Conservation (phyloP, 1,140 invertebrate genomes). For the Drosophila micromelanica region DNA sequence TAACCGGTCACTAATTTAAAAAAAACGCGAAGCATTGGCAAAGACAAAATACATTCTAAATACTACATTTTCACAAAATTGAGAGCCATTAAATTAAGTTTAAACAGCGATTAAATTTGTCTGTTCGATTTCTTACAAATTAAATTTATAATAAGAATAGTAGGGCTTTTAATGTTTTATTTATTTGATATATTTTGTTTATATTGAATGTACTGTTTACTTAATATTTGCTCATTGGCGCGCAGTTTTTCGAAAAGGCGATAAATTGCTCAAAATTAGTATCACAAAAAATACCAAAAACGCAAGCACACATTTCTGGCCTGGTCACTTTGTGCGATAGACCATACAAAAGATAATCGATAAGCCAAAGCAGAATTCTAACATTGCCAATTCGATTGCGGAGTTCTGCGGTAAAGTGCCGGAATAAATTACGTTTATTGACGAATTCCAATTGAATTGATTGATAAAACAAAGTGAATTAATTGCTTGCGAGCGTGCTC, state of each 20-base stretch:
- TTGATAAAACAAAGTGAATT: constrained; percentile 3
- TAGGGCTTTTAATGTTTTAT: too few species aligned
- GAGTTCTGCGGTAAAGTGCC: constrained; percentile 47
- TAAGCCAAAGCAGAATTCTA: constrained; percentile 16
- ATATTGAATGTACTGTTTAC: too few species aligned
- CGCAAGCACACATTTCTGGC: background rate
- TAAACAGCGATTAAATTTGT: too few species aligned
- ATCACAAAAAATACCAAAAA: constrained; percentile 2
- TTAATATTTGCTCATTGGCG: too few species aligned
- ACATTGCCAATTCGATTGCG: constrained; percentile 43
- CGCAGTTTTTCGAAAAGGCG: background rate
- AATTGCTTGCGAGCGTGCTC: constrained; percentile 6
- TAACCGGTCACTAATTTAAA: background rate
- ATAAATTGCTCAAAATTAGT: background rate
- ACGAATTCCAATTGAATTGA: constrained; percentile 20
- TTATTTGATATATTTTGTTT: too few species aligned
- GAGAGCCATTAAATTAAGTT: too few species aligned
- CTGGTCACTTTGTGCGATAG: constrained; percentile 31
- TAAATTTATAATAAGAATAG: too few species aligned
- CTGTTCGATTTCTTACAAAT: too few species aligned
- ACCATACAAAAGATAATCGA: constrained; percentile 6
- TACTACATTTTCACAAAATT: too few species aligned
- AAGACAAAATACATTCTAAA: too few species aligned
- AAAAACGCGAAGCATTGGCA: too few species aligned
- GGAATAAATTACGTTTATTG: constrained; percentile 33